A percentile compares a stretch with the other conserved stretches of the same genome.
Evolutionary conservation across 2,888 invertebrate species (phyloP).

Genomic region (Drosophila meridionalis): DNA sequence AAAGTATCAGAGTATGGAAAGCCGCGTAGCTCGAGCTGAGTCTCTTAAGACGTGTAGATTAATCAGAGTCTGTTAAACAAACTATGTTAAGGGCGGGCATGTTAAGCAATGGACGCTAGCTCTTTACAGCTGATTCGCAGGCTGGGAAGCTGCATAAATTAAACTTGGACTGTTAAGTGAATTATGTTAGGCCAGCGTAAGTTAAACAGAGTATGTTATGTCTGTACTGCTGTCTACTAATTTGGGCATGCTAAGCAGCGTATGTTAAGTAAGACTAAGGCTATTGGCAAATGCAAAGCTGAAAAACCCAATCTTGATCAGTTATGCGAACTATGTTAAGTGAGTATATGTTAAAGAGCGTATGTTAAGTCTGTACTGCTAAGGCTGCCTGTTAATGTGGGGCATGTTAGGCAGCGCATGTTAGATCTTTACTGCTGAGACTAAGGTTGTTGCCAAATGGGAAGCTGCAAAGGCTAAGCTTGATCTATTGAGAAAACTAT

Average conservation of each 20-base stretch:
- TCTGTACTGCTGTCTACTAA: neutral
- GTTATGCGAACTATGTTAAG: neutral
- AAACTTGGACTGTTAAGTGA: neutral
- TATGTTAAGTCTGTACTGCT: neutral
- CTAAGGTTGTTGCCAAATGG: neutral
- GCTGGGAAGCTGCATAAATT: neutral
- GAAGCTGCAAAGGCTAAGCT: neutral
- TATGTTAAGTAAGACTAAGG: neutral
- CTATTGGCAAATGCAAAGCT: neutral
- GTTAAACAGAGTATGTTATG: neutral
- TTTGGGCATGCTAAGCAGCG: no score
- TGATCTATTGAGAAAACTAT: neutral
- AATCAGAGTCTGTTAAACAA: no score
- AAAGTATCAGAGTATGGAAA: neutral
- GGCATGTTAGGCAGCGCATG: no score
- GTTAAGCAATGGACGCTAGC: no score
- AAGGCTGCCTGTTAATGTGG: no score
- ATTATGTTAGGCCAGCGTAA: neutral
- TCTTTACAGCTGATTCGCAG: neutral
- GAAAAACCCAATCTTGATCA: neutral
- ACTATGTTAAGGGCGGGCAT: neutral
- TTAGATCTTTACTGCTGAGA: neutral
- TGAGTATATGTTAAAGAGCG: neutral
- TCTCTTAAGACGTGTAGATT: neutral
- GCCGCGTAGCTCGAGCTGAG: neutral